These are phyloP conservation scores for Palloptera scutellata DNA, from an alignment of 2,888 invertebrate genomes.

Conservation along the genomic window DNA sequence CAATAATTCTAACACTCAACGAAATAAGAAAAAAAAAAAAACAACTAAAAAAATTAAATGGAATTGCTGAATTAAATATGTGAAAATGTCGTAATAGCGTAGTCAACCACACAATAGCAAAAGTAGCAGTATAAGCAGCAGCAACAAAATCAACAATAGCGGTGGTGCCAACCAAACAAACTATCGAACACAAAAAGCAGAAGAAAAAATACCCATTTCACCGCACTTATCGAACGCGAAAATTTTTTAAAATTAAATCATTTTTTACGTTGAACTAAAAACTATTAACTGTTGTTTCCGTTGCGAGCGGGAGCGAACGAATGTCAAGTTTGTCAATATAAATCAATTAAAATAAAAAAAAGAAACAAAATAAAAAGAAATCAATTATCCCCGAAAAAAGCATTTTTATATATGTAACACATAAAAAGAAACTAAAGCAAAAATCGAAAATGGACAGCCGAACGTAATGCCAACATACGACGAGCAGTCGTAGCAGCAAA, in stretches of 20 bases:
- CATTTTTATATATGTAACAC: not conserved
- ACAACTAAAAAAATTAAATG: conserved; percentile 16
- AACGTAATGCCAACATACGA: conserved; percentile 3
- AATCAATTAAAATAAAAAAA: too few relatives aligned
- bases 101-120: not conserved
- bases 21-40: not conserved
- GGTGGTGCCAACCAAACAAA: too few relatives aligned
- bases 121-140: not conserved
- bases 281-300: too few relatives aligned
- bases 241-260: too few relatives aligned
- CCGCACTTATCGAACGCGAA: not conserved
- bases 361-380: too few relatives aligned
- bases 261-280: too few relatives aligned
- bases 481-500: conserved; percentile 9
- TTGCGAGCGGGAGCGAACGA: too few relatives aligned
- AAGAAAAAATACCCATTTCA: not conserved
- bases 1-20: not conserved
- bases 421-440: not conserved
- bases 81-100: not conserved
- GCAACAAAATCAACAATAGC: too few relatives aligned
- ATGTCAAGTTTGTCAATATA: too few relatives aligned
- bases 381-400: too few relatives aligned
- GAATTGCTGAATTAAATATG: conserved; percentile 28
- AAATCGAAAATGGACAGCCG: not conserved
- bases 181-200: too few relatives aligned